phyloP scores from a whole-genome alignment of 2,888 invertebrate genomes.

The Tanytarsus gracilentus region DNA sequence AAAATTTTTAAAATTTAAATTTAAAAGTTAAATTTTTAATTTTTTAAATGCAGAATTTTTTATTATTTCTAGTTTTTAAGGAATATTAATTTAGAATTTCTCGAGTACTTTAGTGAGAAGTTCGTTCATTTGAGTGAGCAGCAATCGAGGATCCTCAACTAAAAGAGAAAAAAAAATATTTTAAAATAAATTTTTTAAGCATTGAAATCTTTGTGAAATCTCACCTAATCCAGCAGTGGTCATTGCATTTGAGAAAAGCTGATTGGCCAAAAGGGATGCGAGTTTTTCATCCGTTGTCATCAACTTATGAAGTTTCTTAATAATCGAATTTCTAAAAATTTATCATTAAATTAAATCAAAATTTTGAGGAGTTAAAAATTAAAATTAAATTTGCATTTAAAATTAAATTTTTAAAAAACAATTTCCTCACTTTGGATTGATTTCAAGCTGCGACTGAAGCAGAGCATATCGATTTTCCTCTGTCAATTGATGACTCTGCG shows the following conservation, averaged over 20 bases:
- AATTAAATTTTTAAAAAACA: slow-evolving; percentile 24
- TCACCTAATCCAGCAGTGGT: slow-evolving; percentile 88
- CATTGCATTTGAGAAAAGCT: slow-evolving; percentile 91
- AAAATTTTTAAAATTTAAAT: no score
- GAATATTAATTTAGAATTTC: slow-evolving; percentile 48
- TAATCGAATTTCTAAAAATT: slow-evolving; percentile 67
- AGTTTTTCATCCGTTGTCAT: slow-evolving; percentile 66
- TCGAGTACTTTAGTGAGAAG: slow-evolving; percentile 71
- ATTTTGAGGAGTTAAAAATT: neutral
- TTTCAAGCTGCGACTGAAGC: slow-evolving; percentile 84
- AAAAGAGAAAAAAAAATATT: neutral
- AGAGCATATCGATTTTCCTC: slow-evolving; percentile 80
- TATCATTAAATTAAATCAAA: slow-evolving; percentile 31
- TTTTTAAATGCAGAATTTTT: no score
- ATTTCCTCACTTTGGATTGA: slow-evolving; percentile 73
- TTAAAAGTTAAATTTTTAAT: no score
- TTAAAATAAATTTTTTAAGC: no score
- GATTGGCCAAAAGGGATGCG: slow-evolving; percentile 75
- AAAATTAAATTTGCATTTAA: slow-evolving; percentile 1
- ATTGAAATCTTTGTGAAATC: slow-evolving; percentile 83
- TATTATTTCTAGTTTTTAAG: neutral
- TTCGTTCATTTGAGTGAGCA: slow-evolving; percentile 79
- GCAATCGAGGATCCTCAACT: slow-evolving; percentile 32
- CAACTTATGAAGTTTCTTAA: slow-evolving; percentile 75
- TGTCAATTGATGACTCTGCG: slow-evolving; percentile 69